Base-by-base conservation (phyloP, 1,140 invertebrate genomes). In the Ctenoplectra terminalis region DNA sequence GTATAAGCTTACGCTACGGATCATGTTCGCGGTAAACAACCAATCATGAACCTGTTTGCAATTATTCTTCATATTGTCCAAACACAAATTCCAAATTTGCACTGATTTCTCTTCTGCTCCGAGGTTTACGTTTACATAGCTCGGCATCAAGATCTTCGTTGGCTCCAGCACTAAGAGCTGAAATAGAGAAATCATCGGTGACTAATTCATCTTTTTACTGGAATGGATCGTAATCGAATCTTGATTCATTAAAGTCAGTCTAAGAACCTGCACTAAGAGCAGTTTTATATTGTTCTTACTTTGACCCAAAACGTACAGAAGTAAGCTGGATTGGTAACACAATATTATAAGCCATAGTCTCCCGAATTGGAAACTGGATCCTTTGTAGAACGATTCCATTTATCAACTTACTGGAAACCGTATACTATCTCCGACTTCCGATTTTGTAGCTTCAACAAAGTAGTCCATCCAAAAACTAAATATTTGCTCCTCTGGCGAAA, bases 391-490 rank as follows among this genome's bases (percentile, higher is more conserved):
- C 70, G 82, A 89, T 88, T 87, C 82, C 74, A 90, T 90, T 86
- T 85, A 75, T 88, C 76, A 88, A 96, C 96, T 95, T 94, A 98
- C 97, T 61, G 98, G 98, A 95, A 99, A 99, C 87, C 98, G 94
- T 81, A 99, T 98, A 83, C 95, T 96, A 92, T 98, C 96, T 64
- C 96, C 96, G 82, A 96, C 95, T 87, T 96, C 96, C 34, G 95
- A 94, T 90, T 97, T 97, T 26, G 97, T 98, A 5, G 98, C 98
- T 94, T 99, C 99, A 8, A 98, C 95, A 92, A 99, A 99, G 94
- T 99, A 99, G 89, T 99, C 99, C 95, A 99, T 98, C 99, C 99
- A 99, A 94, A 99, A 99, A 86, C 96, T 95, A 93, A 99, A 99
- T 2, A 99, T 95, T 93, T 98, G 96, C 91, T 98, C 97, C 92